A percentile compares a stretch with the other conserved stretches of the same genome.
These are phyloP conservation scores for Smutsia gigantea DNA, from an alignment of 2,797 vertebrate genomes.

Conservation along the genomic window DNA sequence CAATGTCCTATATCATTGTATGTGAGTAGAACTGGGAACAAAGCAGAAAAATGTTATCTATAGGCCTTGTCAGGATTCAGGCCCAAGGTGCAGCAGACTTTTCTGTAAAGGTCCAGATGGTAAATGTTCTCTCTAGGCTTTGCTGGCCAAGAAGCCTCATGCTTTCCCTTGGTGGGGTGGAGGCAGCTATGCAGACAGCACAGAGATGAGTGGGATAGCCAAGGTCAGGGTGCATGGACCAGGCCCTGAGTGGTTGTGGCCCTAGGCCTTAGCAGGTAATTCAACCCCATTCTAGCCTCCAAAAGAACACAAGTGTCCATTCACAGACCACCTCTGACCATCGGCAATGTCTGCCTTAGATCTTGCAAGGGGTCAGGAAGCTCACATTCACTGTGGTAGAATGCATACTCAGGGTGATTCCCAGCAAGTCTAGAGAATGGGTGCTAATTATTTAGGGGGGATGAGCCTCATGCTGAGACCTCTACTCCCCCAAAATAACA, in stretches of 20 bases:
- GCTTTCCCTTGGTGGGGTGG: fast-evolving
- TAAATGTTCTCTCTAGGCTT: background rate
- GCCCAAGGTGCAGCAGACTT: background rate
- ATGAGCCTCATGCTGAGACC: fast-evolving
- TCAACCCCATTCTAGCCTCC: fast-evolving
- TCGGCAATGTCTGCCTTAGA: fast-evolving
- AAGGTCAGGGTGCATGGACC: background rate
- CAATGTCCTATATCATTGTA: fast-evolving
- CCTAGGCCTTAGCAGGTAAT: fast-evolving
- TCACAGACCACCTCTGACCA: background rate
- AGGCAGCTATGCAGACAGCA: fast-evolving
- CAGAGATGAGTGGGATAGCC: background rate
- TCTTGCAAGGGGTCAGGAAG: background rate
- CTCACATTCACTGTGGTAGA: fast-evolving
- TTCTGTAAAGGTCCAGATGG: background rate
- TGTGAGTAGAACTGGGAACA: background rate
- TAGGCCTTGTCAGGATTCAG: background rate
- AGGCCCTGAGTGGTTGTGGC: fast-evolving
- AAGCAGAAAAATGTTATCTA: too few relatives aligned
- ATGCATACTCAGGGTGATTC: fast-evolving
- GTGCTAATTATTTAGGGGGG: fast-evolving
- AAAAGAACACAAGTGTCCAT: fast-evolving
- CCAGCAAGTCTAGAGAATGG: fast-evolving
- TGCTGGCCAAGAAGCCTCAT: fast-evolving
- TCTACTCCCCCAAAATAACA: fast-evolving